Evolutionary conservation across 2,797 vertebrate species (phyloP).

Genomic region (Echiichthys vipera): DNA sequence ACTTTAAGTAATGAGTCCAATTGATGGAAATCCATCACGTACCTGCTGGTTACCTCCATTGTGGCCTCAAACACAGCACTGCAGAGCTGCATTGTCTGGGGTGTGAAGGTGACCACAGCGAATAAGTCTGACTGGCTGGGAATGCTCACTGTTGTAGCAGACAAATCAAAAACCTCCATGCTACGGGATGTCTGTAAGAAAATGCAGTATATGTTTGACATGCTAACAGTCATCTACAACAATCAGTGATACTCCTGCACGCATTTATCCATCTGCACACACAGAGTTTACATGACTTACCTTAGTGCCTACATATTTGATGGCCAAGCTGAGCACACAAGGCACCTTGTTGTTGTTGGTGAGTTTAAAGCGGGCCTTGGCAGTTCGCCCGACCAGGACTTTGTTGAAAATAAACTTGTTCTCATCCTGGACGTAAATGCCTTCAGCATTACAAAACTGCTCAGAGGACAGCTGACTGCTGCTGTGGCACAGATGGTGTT

Average conservation of each 20-base stretch:
- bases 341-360: conserved; percentile 86
- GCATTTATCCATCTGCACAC: not conserved
- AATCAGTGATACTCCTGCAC: not conserved
- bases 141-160: conserved; percentile 54
- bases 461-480: conserved; percentile 76
- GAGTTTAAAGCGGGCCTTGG: conserved; percentile 89
- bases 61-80: conserved; percentile 65
- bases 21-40: too few relatives aligned
- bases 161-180: conserved; percentile 63
- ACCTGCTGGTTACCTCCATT: conserved; percentile 59
- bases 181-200: conserved; percentile 36
- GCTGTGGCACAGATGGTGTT: conserved; percentile 87
- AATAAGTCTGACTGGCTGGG: conserved; percentile 65
- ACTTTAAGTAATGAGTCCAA: too few relatives aligned
- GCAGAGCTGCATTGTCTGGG: conserved; percentile 63
- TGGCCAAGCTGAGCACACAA: conserved; percentile 80
- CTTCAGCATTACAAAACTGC: conserved; percentile 70
- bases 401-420: conserved; percentile 91
- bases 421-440: conserved; percentile 89
- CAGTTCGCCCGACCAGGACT: conserved; percentile 83
- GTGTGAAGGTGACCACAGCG: conserved; percentile 68
- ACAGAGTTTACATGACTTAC: conserved; percentile 69
- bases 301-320: conserved; percentile 81
- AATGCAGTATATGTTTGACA: not conserved
- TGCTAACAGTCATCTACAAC: not conserved